A percentile compares a stretch with the other conserved stretches of the same genome.
These are phyloP conservation scores for Panulirus ornatus DNA, from an alignment of 1,140 invertebrate species.

Conservation along the genomic window DNA sequence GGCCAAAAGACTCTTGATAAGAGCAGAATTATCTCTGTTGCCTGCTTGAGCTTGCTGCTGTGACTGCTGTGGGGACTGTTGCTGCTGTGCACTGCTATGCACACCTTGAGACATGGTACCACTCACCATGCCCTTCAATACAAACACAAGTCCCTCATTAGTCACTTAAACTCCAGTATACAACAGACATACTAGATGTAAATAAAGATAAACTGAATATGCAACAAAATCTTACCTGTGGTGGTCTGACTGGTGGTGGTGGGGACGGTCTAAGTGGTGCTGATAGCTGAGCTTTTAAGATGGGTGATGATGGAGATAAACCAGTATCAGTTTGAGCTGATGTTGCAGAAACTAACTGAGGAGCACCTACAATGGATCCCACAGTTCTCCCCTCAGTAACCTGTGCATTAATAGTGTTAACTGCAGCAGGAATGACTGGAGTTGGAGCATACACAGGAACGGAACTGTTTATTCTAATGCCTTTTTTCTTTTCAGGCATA, in stretches of 20 bases:
- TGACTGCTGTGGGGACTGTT: conserved; percentile 75
- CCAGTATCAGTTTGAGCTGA: conserved; percentile 40
- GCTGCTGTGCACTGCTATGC: conserved; percentile 80
- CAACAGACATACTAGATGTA: conserved; percentile 76
- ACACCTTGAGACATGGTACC: conserved; percentile 83
- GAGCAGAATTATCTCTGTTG: conserved; percentile 78
- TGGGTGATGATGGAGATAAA: conserved; percentile 80
- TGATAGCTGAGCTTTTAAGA: conserved; percentile 87
- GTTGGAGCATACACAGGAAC: conserved; percentile 60
- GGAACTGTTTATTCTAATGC: conserved; percentile 16
- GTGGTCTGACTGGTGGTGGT: conserved; percentile 54
- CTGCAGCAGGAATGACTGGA: conserved; percentile 52
- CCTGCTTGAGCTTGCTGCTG: conserved; percentile 77
- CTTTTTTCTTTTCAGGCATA: conserved; percentile 58
- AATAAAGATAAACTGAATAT: conserved; percentile 48
- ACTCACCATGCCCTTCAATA: conserved; percentile 81
- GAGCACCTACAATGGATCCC: conserved; percentile 50
- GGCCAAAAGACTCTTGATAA: conserved; percentile 91
- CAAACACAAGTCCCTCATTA: conserved; percentile 73
- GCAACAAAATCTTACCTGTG: conserved; percentile 54
- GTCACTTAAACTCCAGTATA: conserved; percentile 38
- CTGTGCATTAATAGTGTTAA: conserved; percentile 41
- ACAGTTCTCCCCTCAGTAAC: conserved; percentile 31
- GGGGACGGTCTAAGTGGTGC: conserved; percentile 82
- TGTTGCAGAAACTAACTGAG: conserved; percentile 30